Evolutionary conservation across 2,113 vertebrate genomes (phyloP).

Genomic region (Eolophus roseicapilla): DNA sequence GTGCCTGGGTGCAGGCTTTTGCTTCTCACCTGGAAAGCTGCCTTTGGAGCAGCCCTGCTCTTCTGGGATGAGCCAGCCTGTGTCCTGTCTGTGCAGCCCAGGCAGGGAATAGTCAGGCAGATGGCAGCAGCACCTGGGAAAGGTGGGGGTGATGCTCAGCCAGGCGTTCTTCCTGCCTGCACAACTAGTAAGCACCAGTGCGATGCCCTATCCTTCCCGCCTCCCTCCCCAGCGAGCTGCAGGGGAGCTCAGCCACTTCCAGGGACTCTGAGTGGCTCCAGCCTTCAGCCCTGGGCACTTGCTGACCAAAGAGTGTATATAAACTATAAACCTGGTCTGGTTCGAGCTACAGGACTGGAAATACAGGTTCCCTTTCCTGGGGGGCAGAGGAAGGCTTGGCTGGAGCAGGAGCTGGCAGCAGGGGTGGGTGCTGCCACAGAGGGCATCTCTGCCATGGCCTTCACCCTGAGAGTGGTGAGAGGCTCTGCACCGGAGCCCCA

Average conservation of each 20-base stretch:
- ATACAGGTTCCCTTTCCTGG: constrained; percentile 54
- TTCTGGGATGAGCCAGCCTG: not conserved
- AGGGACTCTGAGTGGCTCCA: not conserved
- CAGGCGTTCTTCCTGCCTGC: accelerated
- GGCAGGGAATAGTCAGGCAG: not conserved
- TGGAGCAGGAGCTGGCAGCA: accelerated
- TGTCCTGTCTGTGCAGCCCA: accelerated
- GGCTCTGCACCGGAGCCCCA: not conserved
- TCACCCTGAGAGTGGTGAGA: accelerated
- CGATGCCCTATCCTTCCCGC: accelerated
- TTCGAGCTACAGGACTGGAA: constrained; percentile 25
- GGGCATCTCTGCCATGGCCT: not conserved
- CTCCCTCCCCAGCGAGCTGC: not conserved
- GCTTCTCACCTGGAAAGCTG: accelerated
- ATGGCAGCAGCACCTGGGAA: not conserved
- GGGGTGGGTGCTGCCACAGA: not conserved
- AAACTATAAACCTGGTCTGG: not conserved
- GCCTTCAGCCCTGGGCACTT: not conserved
- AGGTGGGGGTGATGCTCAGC: not conserved
- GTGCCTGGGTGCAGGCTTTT: not conserved
- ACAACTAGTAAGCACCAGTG: not conserved
- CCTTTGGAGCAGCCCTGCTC: not conserved
- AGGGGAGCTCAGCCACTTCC: not conserved
- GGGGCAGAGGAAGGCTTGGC: not conserved
- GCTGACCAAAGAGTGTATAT: not conserved